phyloP scores from a whole-genome alignment of 2,113 vertebrate species.

The Himantopus leucocephalus region DNA sequence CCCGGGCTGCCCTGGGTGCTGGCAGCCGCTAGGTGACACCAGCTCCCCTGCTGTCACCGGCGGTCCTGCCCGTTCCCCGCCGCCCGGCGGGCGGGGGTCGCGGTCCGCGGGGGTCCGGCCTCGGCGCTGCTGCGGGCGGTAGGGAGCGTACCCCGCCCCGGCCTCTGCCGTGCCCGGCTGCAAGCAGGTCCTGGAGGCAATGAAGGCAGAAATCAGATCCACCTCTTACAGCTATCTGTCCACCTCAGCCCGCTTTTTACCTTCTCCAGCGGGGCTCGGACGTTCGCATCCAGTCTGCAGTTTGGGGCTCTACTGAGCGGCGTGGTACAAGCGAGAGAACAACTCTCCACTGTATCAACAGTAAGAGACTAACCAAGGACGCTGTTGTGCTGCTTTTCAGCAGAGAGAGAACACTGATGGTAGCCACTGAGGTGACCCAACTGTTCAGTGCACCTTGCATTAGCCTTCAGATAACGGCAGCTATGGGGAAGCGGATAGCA shows the following conservation, averaged over 20 bases:
- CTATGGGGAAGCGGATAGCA: background rate
- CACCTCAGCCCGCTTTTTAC: background rate
- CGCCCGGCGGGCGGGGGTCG: background rate
- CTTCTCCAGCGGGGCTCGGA: accelerated
- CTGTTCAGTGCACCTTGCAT: accelerated
- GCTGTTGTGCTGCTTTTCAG: background rate
- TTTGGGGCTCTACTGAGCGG: accelerated
- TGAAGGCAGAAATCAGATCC: accelerated
- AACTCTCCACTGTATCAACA: background rate
- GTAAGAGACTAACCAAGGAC: accelerated
- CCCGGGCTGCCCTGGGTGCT: too few relatives aligned
- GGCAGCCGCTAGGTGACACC: background rate
- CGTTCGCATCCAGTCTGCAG: background rate
- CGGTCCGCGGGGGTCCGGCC: background rate
- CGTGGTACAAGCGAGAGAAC: background rate
- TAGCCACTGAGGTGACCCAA: background rate
- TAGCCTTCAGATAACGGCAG: background rate
- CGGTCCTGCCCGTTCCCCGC: too few relatives aligned
- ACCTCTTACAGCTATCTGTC: accelerated
- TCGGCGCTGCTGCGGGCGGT: too few relatives aligned
- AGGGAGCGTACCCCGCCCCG: accelerated
- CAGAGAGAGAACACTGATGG: background rate
- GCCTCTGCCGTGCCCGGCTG: too few relatives aligned
- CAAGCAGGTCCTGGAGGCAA: accelerated
- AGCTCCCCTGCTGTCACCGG: background rate